Evolutionary conservation across 2,888 invertebrate species (phyloP).

Genomic region (Brachycybe producta): DNA sequence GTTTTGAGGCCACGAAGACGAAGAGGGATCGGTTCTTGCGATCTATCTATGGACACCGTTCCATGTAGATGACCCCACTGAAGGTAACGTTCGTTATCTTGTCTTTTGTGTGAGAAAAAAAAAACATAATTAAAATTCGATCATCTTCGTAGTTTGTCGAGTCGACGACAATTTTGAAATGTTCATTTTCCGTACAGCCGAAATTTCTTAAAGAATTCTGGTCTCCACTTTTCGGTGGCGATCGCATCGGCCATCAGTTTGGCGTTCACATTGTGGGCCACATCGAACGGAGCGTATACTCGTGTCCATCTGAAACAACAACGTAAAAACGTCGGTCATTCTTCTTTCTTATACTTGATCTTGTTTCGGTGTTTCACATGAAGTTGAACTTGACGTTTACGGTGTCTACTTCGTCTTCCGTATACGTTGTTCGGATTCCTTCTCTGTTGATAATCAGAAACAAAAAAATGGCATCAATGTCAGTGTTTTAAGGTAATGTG

Average conservation of each 20-base stretch:
- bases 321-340: neutral
- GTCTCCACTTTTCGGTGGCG: conserved; percentile 1
- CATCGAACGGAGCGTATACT: neutral
- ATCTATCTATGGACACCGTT: neutral
- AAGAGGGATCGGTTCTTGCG: neutral
- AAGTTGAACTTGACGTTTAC: neutral
- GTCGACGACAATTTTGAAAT: neutral
- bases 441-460: no score
- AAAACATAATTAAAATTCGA: neutral
- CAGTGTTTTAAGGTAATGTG: no score
- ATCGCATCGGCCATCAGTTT: conserved; percentile 1
- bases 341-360: neutral
- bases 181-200: neutral
- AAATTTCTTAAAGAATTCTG: neutral
- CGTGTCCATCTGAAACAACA: conserved; percentile 1
- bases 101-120: neutral
- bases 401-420: neutral
- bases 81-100: neutral
- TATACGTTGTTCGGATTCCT: neutral
- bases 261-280: neutral
- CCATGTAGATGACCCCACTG: conserved; percentile 7
- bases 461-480: no score
- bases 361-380: neutral
- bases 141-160: neutral
- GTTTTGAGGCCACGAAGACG: conserved; percentile 3